Conservation (phyloP, 2,797 vertebrate species). For the Toxotes lorentzi region DNA sequence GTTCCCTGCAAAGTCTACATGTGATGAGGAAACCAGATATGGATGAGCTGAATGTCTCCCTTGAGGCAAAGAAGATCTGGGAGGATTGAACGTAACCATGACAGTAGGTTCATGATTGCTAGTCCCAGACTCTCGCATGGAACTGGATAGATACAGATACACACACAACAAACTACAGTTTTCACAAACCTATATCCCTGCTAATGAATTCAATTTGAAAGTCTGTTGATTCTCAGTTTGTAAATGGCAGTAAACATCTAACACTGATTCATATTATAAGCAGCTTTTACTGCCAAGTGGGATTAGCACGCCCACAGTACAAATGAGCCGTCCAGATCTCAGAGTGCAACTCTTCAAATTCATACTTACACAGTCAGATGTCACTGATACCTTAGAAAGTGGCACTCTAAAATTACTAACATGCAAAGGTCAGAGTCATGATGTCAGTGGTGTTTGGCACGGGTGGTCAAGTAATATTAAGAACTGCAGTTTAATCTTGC, state of each 20-base stretch:
- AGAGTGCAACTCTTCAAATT: conserved; percentile 51
- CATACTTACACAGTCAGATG: conserved; percentile 52
- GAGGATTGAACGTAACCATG: conserved; percentile 51
- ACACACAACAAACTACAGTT: conserved; percentile 15
- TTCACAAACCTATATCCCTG: background rate
- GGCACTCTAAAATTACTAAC: conserved; percentile 62
- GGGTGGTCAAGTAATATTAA: conserved; percentile 17
- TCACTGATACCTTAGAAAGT: conserved; percentile 62
- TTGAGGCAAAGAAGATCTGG: conserved; percentile 44
- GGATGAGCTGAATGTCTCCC: conserved; percentile 63
- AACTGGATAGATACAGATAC: conserved; percentile 24
- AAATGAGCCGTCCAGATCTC: conserved; percentile 40
- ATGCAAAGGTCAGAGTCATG: conserved; percentile 69
- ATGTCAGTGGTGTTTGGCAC: conserved; percentile 61
- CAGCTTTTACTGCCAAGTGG: conserved; percentile 44
- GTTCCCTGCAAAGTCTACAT: conserved; percentile 47
- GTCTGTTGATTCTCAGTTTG: conserved; percentile 21
- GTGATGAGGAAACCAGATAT: conserved; percentile 77
- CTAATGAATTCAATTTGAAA: conserved; percentile 12
- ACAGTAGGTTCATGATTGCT: conserved; percentile 36
- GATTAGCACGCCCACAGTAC: conserved; percentile 51
- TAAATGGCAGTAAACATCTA: conserved; percentile 33
- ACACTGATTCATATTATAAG: conserved; percentile 42
- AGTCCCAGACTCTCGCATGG: conserved; percentile 10
- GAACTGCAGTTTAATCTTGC: conserved; percentile 10